Evolutionary conservation across 2,888 invertebrate genomes (phyloP).

Genomic region (Sthenelais limicola): DNA sequence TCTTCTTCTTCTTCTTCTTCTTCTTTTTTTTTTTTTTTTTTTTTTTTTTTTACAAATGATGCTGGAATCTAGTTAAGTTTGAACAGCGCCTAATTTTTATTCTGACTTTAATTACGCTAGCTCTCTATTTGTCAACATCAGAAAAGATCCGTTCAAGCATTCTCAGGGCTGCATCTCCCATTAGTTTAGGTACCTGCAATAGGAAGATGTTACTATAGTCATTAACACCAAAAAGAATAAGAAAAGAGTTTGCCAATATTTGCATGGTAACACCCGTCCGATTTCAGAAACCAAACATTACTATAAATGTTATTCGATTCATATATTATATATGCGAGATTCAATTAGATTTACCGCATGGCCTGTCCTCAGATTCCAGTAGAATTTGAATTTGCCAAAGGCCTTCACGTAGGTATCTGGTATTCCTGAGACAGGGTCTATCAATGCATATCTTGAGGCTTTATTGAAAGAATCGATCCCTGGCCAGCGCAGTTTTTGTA

Average conservation of each 20-base stretch:
- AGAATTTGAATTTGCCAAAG: constrained; percentile 52
- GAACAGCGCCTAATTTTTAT: too few relatives aligned
- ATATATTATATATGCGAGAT: background rate
- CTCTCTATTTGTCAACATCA: constrained; percentile 4
- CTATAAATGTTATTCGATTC: background rate
- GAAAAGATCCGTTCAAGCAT: constrained; percentile 7
- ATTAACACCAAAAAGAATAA: too few relatives aligned
- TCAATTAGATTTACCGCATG: constrained; percentile 50
- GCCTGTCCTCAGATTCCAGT: constrained; percentile 52
- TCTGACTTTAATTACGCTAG: too few relatives aligned
- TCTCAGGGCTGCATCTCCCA: constrained; percentile 10
- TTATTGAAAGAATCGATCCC: constrained; percentile 13
- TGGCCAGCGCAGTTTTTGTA: constrained; percentile 37
- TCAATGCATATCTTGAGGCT: background rate
- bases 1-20: too few relatives aligned
- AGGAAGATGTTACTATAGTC: background rate
- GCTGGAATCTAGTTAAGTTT: too few relatives aligned
- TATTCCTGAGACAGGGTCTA: constrained; percentile 35
- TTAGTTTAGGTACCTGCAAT: constrained; percentile 6
- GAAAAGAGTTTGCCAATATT: too few relatives aligned
- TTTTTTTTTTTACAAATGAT: too few relatives aligned
- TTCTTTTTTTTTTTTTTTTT: too few relatives aligned
- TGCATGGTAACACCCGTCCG: too few relatives aligned
- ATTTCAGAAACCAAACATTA: too few relatives aligned
- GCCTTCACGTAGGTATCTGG: constrained; percentile 54